These are phyloP conservation scores for Megalonaias nervosa DNA, from an alignment of 1,140 invertebrate species.

Conservation along the genomic window DNA sequence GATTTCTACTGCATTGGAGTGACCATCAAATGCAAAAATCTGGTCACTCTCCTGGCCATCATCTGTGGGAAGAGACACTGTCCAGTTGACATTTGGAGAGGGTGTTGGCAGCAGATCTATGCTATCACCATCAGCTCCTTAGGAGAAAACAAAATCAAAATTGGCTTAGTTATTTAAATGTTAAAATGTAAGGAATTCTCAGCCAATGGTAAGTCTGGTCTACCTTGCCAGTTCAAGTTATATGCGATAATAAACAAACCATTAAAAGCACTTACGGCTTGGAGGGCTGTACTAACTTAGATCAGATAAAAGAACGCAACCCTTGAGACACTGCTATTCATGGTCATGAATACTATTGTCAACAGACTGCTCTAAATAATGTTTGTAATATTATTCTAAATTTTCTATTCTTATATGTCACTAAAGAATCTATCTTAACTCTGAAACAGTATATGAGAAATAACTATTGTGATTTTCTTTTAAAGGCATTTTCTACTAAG, in stretches of 20 bases:
- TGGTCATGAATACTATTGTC: too few relatives aligned
- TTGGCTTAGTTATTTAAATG: background rate
- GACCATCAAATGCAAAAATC: conserved; percentile 95
- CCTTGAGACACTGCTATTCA: too few relatives aligned
- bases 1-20: conserved; percentile 85
- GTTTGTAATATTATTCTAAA: too few relatives aligned
- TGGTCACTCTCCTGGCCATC: conserved; percentile 92
- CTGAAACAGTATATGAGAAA: too few relatives aligned
- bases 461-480: too few relatives aligned
- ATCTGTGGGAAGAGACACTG: conserved; percentile 87
- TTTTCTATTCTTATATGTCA: too few relatives aligned
- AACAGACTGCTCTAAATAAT: too few relatives aligned
- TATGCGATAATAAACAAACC: background rate
- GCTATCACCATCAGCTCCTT: conserved; percentile 79
- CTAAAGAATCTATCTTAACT: too few relatives aligned
- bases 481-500: too few relatives aligned
- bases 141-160: conserved; percentile 7
- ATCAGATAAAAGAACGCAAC: too few relatives aligned
- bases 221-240: background rate
- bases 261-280: too few relatives aligned
- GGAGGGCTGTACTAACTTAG: too few relatives aligned
- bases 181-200: background rate
- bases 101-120: conserved; percentile 92
- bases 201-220: background rate
- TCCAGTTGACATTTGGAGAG: conserved; percentile 82